phyloP scores from a whole-genome alignment of 1,140 invertebrate species.

The Neodiprion virginianus region DNA sequence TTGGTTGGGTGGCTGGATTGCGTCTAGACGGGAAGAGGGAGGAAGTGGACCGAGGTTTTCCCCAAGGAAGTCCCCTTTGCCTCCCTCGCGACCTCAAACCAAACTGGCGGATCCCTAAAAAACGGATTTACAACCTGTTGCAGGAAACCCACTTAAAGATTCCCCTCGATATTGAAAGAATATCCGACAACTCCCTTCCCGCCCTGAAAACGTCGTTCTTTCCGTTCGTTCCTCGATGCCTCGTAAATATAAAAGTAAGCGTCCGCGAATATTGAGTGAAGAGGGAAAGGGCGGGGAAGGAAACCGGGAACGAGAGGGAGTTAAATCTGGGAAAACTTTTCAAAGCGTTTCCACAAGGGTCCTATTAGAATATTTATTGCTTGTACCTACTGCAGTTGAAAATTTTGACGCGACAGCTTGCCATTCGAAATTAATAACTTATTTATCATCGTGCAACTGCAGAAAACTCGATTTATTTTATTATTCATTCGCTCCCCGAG shows the following conservation, averaged over 20 bases:
- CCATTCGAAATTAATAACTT: slow-evolving; percentile 6
- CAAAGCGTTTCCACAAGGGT: slow-evolving; percentile 7
- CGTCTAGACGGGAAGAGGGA: slow-evolving; percentile 42
- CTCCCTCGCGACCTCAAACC: slow-evolving; percentile 54
- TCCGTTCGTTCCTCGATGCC: slow-evolving; percentile 42
- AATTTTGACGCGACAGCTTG: background rate
- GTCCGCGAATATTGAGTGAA: slow-evolving; percentile 48
- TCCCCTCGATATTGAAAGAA: slow-evolving; percentile 64
- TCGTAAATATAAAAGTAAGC: slow-evolving; percentile 54
- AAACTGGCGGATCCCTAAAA: slow-evolving; percentile 57
- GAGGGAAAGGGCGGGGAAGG: slow-evolving; percentile 20
- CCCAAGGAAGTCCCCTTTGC: slow-evolving; percentile 56
- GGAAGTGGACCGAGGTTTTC: slow-evolving; percentile 32
- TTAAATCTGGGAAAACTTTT: slow-evolving; percentile 17
- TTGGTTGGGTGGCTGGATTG: slow-evolving; percentile 45
- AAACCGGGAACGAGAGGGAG: slow-evolving; percentile 19
- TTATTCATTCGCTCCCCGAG: background rate
- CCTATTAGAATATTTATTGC: slow-evolving; percentile 4
- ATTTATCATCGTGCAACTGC: background rate
- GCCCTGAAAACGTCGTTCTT: slow-evolving; percentile 20
- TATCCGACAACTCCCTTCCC: slow-evolving; percentile 50
- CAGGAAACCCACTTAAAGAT: slow-evolving; percentile 59
- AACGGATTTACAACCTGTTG: slow-evolving; percentile 65
- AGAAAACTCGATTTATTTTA: background rate
- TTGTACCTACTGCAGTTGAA: background rate